Conservation (phyloP, 1,140 invertebrate genomes). For the Rhagoletis zephyria region DNA sequence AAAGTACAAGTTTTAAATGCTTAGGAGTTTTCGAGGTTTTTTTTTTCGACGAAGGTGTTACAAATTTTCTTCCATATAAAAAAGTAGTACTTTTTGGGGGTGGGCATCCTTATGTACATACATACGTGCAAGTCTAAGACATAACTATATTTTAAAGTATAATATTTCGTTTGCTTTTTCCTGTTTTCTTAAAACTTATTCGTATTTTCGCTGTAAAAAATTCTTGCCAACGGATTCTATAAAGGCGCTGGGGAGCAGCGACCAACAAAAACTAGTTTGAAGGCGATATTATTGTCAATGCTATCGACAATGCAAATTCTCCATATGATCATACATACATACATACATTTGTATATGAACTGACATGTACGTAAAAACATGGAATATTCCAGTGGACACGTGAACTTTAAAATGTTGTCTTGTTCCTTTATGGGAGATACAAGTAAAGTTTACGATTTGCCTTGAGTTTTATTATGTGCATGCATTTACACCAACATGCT, state of each 20-base stretch:
- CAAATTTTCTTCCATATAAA: too few species aligned
- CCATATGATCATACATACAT: neutral
- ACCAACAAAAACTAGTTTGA: neutral
- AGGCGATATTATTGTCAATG: neutral
- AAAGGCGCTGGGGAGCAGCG: neutral
- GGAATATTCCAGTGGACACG: neutral
- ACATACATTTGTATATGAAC: neutral
- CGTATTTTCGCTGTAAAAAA: too few species aligned
- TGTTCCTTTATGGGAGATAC: neutral
- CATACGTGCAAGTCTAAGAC: too few species aligned
- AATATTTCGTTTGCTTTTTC: too few species aligned
- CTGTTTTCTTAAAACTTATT: too few species aligned
- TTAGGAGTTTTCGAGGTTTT: too few species aligned
- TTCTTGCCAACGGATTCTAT: too few species aligned
- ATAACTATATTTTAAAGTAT: too few species aligned
- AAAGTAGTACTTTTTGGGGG: too few species aligned
- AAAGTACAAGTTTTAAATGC: too few species aligned
- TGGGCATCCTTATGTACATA: too few species aligned
- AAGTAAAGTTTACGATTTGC: conserved; percentile 5
- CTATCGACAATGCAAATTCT: neutral
- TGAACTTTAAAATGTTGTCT: neutral
- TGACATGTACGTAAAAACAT: neutral
- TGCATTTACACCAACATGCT: neutral
- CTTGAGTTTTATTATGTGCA: neutral
- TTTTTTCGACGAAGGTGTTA: too few species aligned